Conservation (phyloP, 1,140 invertebrate species). For the Leguminivora glycinivorella region DNA sequence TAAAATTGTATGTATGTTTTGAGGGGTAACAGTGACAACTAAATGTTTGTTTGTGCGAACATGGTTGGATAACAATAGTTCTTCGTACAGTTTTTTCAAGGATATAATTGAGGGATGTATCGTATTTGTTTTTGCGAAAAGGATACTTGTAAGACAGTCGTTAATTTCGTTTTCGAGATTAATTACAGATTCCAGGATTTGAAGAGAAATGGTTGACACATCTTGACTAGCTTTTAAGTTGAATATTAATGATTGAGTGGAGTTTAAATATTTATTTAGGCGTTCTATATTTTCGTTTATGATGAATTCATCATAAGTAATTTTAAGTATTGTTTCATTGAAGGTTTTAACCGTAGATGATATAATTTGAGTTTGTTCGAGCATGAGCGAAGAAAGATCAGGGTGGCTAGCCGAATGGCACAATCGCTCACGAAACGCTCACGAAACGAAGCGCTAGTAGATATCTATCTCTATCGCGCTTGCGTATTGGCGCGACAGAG, state of each 20-base stretch:
- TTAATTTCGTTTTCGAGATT: background rate
- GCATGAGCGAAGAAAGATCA: conserved; percentile 31
- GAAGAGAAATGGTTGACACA: conserved; percentile 33
- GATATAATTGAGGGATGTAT: background rate
- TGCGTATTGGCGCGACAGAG: no score
- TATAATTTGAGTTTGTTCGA: conserved; percentile 40
- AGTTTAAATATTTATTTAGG: conserved; percentile 37
- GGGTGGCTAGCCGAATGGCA: no score
- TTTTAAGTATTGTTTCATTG: conserved; percentile 42
- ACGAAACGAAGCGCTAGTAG: no score
- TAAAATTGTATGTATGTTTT: conserved; percentile 38
- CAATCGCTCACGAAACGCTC: no score
- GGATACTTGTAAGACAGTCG: background rate
- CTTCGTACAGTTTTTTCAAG: background rate
- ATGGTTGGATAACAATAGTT: background rate
- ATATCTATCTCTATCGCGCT: no score
- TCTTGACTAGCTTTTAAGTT: conserved; percentile 37
- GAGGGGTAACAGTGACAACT: background rate
- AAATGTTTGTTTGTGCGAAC: background rate
- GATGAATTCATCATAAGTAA: conserved; percentile 39
- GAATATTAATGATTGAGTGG: conserved; percentile 36
- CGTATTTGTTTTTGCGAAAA: background rate
- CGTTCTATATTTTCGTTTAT: conserved; percentile 42
- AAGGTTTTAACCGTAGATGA: conserved; percentile 39
- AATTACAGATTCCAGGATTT: conserved; percentile 24